phyloP scores from a whole-genome alignment of 2,797 vertebrate species.

The Sternarchorhynchus goeldii region DNA sequence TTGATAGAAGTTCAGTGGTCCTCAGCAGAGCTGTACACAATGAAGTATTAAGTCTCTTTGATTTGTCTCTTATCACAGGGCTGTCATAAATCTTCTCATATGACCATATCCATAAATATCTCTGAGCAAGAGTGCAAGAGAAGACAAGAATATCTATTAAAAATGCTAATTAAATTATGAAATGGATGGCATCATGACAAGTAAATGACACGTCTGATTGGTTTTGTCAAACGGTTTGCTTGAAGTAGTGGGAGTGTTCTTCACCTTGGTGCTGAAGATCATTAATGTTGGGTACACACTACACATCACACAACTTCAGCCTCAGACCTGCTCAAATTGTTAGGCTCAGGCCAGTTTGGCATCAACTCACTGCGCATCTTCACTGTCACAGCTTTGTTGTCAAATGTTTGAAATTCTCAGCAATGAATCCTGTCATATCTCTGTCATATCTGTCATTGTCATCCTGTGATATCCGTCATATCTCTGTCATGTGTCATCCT shows the following conservation, averaged over 20 bases:
- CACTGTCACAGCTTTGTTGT: no score
- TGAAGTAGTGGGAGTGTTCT: conserved; percentile 52
- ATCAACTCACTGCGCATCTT: no score
- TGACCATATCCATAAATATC: conserved; percentile 24
- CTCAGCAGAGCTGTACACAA: not conserved
- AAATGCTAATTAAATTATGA: conserved; percentile 69
- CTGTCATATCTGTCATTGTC: no score
- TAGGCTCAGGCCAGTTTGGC: not conserved
- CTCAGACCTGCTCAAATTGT: not conserved
- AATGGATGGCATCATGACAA: conserved; percentile 56
- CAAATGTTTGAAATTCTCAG: no score
- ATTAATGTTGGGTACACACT: conserved; percentile 58
- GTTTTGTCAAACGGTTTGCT: conserved; percentile 49
- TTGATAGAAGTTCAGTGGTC: not conserved
- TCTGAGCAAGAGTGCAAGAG: not conserved
- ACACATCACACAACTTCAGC: not conserved
- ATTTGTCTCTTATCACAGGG: conserved; percentile 1
- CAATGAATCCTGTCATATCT: no score
- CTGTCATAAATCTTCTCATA: not conserved
- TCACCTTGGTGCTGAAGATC: conserved; percentile 62
- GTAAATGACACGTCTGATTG: conserved; percentile 56
- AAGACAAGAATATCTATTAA: conserved; percentile 17
- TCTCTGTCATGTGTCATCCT: no score
- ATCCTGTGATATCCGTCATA: no score
- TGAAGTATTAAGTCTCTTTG: not conserved